Percentiles rank a stretch among this genome's conserved stretches.
These are phyloP conservation scores for Tauraco erythrolophus DNA, from an alignment of 2,113 vertebrate genomes.

Conservation along the genomic window DNA sequence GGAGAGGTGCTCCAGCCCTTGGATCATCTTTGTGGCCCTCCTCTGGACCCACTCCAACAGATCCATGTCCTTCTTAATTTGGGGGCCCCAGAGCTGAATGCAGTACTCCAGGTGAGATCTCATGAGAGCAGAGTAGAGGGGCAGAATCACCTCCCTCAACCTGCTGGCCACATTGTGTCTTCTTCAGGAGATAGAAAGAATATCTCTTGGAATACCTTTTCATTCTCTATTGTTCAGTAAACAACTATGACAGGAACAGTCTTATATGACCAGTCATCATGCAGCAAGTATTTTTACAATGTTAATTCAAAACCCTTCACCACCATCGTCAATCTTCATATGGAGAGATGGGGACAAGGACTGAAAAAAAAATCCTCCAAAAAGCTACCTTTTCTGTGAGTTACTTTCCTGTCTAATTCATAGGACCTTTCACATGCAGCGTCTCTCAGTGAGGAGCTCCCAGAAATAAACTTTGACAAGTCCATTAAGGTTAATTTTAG, in stretches of 20 bases:
- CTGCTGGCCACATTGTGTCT: neutral
- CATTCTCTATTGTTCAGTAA: neutral
- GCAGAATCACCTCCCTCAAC: too few relatives aligned
- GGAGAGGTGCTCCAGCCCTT: too few relatives aligned
- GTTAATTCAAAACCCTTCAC: neutral
- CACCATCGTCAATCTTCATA: neutral
- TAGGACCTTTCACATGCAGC: neutral
- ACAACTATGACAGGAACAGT: neutral
- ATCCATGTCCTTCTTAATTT: too few relatives aligned
- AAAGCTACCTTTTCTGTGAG: neutral
- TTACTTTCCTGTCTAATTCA: neutral
- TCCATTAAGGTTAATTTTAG: neutral
- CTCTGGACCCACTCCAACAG: too few relatives aligned
- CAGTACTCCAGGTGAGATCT: too few relatives aligned
- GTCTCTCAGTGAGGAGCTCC: neutral
- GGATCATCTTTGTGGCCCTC: too few relatives aligned
- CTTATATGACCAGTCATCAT: neutral
- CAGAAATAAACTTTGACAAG: neutral
- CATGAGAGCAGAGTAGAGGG: too few relatives aligned
- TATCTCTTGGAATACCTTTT: neutral
- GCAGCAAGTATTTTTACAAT: neutral
- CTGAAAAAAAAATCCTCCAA: neutral
- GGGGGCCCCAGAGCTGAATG: too few relatives aligned
- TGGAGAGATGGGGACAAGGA: accelerated
- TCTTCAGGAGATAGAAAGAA: neutral